Evolutionary conservation across 2,888 invertebrate species (phyloP).

Genomic region (Zelleria hepariella): DNA sequence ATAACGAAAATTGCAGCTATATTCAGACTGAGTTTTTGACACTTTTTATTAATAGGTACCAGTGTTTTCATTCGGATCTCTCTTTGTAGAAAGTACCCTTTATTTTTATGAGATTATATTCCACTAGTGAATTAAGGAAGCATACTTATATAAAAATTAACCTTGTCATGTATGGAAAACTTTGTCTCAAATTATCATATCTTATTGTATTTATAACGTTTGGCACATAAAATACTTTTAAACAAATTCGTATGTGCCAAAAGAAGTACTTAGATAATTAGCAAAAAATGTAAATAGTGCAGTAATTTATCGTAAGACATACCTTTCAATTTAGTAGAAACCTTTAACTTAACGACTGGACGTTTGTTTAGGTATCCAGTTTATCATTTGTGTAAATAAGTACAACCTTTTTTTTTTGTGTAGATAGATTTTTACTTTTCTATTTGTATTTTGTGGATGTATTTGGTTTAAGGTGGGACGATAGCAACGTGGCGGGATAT

Average conservation of each 20-base stretch:
- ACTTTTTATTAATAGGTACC: conserved; percentile 9
- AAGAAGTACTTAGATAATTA: not conserved
- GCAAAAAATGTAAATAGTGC: not conserved
- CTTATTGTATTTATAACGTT: not conserved
- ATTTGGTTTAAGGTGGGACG: not conserved
- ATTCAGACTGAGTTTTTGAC: not conserved
- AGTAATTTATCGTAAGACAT: not conserved
- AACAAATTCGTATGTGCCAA: conserved; percentile 2
- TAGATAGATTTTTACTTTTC: conserved; percentile 1
- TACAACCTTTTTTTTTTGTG: not conserved
- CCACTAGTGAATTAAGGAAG: conserved; percentile 65
- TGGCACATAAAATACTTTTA: not conserved
- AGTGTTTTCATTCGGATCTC: conserved; percentile 56
- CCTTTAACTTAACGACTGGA: not conserved
- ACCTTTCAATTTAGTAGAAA: not conserved
- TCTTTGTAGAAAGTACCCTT: conserved; percentile 22
- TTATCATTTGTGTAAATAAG: not conserved
- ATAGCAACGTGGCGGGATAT: too few relatives aligned
- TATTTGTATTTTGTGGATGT: conserved; percentile 1
- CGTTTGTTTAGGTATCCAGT: not conserved
- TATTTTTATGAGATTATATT: conserved; percentile 60
- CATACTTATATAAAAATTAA: not conserved
- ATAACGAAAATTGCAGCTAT: not conserved
- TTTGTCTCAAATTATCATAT: not conserved
- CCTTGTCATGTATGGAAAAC: not conserved